These are phyloP conservation scores for Apocheima hispidaria DNA, from an alignment of 2,888 invertebrate species.

Conservation along the genomic window DNA sequence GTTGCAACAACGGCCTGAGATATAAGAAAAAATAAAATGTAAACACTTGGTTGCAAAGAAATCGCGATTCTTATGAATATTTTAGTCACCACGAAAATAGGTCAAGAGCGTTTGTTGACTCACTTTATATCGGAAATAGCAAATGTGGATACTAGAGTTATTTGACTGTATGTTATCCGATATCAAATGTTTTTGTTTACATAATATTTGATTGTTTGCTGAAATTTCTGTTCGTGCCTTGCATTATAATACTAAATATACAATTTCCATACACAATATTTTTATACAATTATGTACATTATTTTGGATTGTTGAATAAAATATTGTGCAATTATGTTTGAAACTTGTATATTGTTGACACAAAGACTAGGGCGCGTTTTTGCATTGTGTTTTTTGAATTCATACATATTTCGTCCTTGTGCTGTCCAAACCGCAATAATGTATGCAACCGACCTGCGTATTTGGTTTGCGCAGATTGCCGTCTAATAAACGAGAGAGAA, in stretches of 20 bases:
- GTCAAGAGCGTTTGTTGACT: slow-evolving; percentile 4
- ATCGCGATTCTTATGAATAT: slow-evolving; percentile 1
- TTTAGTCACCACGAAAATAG: slow-evolving; percentile 4
- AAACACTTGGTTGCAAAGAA: background rate
- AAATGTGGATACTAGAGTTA: slow-evolving; percentile 6
- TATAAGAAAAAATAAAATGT: background rate
- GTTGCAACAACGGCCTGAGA: background rate
- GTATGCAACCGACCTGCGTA: background rate
- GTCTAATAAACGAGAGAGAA: too few species aligned
- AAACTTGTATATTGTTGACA: slow-evolving; percentile 5
- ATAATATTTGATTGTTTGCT: slow-evolving; percentile 7
- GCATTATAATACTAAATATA: slow-evolving; percentile 11
- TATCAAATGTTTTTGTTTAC: slow-evolving; percentile 8
- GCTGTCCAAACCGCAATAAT: background rate
- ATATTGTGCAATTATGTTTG: slow-evolving; percentile 22
- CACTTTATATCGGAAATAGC: slow-evolving; percentile 2
- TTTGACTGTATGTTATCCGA: slow-evolving; percentile 9
- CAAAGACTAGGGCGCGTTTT: slow-evolving; percentile 9
- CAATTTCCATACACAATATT: background rate
- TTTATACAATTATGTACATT: slow-evolving; percentile 7
- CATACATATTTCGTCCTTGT: too few species aligned
- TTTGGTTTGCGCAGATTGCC: too few species aligned
- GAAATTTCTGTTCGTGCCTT: slow-evolving; percentile 15
- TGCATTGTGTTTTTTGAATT: background rate
- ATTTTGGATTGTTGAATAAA: slow-evolving; percentile 17